Evolutionary conservation across 2,888 invertebrate genomes (phyloP).

Genomic region (Tinea semifulvella): DNA sequence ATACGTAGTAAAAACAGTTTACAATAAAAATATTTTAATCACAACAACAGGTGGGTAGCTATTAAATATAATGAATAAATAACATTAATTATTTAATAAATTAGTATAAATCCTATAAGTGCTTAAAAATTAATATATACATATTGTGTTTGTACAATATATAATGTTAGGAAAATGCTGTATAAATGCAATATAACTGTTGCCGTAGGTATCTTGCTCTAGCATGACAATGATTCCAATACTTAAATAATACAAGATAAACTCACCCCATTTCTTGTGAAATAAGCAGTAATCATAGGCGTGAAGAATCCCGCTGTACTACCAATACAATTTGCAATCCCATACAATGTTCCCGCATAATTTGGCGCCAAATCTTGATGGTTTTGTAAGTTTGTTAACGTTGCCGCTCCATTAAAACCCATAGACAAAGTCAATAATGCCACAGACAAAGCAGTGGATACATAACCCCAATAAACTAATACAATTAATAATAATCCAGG

Average conservation of each 20-base stretch:
- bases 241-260: neutral
- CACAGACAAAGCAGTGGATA: slow-evolving; percentile 63
- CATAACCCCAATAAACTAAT: slow-evolving; percentile 58
- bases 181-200: too few species aligned
- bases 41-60: neutral
- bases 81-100: neutral
- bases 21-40: neutral
- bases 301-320: slow-evolving; percentile 78
- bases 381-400: slow-evolving; percentile 69
- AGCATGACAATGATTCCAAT: neutral
- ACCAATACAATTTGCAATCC: slow-evolving; percentile 79
- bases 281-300: slow-evolving; percentile 75
- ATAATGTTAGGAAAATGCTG: too few species aligned
- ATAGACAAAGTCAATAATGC: slow-evolving; percentile 72
- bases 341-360: slow-evolving; percentile 80
- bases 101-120: too few species aligned
- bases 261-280: slow-evolving; percentile 64
- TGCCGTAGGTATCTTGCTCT: too few species aligned
- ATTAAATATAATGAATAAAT: neutral
- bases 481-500: slow-evolving; percentile 61
- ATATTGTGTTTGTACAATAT: too few species aligned
- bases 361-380: slow-evolving; percentile 82
- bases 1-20: too few species aligned
- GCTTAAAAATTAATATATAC: too few species aligned
- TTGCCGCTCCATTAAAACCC: slow-evolving; percentile 72